Base-by-base conservation (phyloP, 2,113 vertebrate species). In the Cyanoderma ruficeps region DNA sequence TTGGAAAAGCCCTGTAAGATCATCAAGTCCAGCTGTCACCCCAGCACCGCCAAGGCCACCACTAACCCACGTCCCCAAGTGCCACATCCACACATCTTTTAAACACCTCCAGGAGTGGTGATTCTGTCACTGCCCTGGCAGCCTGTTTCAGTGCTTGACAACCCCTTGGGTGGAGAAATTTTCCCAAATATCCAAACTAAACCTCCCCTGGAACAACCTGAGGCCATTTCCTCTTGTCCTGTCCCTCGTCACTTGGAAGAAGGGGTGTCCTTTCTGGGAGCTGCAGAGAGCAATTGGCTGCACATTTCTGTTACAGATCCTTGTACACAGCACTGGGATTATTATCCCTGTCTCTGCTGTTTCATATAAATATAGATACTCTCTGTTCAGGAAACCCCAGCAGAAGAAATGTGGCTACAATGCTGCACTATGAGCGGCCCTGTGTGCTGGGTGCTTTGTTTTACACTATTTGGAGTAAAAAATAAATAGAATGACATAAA, bases 31-130 rank as follows among this genome's bases (percentile, higher is more conserved):
- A 35, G 25, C 70, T 20, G 28, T 11, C 22, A 4, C 10, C 53
- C 24, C 46, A 53, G 63, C 55, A 22, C n/a, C 53, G 53, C n/a
- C 78, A 41, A 53, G 77, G 61, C 61, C 77, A 74, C 37, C 39
- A 17, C 24, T 22, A 10, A 46, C 2, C n/a, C 39, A 0, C 0
- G 7, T 25, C 46, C 44, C 35, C 71, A 42, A 1, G 18, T 25
- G 55, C 41, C 79, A 76, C 55, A 31, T 33, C 6, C 24, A 42
- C 78, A 69, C 61, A 18, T 2, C 10, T 53, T 39, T 8, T 10
- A 15, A 21, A 27, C 27, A 7, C 30, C 5, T 33, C 30, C 63
- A 37, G n/a, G 24, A 11, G 6, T 31, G 41, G 47, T 6, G 55
- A 13, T 41, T 49, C 56, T 3, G 2, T 8, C 41, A 12, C 39